Percentiles rank a stretch among this genome's conserved stretches.
phyloP scores from a whole-genome alignment of 1,140 invertebrate species.

The Apis dorsata region DNA sequence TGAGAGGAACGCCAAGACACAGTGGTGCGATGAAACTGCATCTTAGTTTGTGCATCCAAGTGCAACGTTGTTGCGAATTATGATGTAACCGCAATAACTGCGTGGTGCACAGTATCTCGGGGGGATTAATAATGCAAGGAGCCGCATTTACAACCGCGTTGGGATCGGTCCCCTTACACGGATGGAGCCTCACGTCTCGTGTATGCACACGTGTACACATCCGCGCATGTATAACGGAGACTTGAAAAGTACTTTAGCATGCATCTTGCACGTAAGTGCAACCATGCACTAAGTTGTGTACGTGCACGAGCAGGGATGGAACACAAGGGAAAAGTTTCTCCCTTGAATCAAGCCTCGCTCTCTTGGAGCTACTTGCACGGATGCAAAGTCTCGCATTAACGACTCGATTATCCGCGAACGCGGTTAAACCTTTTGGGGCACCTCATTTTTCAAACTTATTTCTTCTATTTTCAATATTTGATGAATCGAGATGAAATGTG shows the following conservation, averaged over 20 bases:
- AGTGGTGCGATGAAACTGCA: neutral
- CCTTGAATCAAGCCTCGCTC: neutral
- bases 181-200: neutral
- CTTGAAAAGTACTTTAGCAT: slow-evolving; percentile 54
- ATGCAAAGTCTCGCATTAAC: slow-evolving; percentile 46
- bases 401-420: slow-evolving; percentile 57
- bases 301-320: neutral
- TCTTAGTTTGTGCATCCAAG: slow-evolving; percentile 15
- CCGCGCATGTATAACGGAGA: neutral
- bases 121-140: slow-evolving; percentile 57
- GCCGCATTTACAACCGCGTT: slow-evolving; percentile 6
- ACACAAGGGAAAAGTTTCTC: slow-evolving; percentile 34
- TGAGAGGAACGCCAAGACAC: neutral
- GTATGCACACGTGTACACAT: neutral
- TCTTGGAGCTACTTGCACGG: slow-evolving; percentile 3
- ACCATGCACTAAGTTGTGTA: slow-evolving; percentile 46
- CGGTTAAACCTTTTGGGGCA: neutral
- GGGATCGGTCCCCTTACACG: slow-evolving; percentile 1
- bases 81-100: slow-evolving; percentile 40
- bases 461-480: too few relatives aligned
- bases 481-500: too few relatives aligned
- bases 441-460: too few relatives aligned
- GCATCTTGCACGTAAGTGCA: slow-evolving; percentile 44
- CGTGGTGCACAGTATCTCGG: neutral
- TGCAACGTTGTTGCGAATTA: slow-evolving; percentile 38